Percentiles rank a stretch among this genome's conserved stretches.
Conservation (phyloP, 2,797 vertebrate genomes). For the Gobionotothen gibberifrons region DNA sequence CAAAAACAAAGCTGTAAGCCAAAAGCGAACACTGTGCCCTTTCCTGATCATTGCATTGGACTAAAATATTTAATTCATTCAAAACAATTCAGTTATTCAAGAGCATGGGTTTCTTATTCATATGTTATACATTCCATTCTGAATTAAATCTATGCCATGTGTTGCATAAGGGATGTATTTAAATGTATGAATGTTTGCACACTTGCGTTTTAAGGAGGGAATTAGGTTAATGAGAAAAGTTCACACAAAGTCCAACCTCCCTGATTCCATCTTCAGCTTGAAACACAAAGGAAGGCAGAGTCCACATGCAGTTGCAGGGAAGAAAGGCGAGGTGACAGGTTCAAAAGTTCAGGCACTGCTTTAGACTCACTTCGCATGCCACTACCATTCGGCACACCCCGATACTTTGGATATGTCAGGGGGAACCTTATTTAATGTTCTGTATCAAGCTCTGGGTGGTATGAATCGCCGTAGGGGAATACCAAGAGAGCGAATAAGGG, state of each 20-base stretch:
- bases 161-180: not conserved
- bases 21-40: not conserved
- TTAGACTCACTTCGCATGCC: constrained; percentile 81
- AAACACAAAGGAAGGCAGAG: constrained; percentile 76
- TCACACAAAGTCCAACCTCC: constrained; percentile 85
- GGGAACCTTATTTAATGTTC: constrained; percentile 74
- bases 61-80: constrained; percentile 21
- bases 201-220: constrained; percentile 47
- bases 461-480: constrained; percentile 73
- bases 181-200: not conserved
- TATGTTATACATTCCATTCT: constrained; percentile 21
- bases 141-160: constrained; percentile 23
- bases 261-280: constrained; percentile 78
- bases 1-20: not conserved
- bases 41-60: constrained; percentile 13
- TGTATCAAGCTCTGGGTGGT: constrained; percentile 68
- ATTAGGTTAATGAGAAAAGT: constrained; percentile 85
- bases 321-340: constrained; percentile 83
- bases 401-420: constrained; percentile 71
- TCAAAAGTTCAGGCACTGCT: constrained; percentile 85
- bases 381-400: constrained; percentile 81
- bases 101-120: constrained; percentile 16
- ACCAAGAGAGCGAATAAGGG: constrained; percentile 64
- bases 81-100: constrained; percentile 22
- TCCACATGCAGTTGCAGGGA: constrained; percentile 77